These are phyloP conservation scores for Megalurothrips usitatus DNA, from an alignment of 2,888 invertebrate genomes.

Conservation along the genomic window DNA sequence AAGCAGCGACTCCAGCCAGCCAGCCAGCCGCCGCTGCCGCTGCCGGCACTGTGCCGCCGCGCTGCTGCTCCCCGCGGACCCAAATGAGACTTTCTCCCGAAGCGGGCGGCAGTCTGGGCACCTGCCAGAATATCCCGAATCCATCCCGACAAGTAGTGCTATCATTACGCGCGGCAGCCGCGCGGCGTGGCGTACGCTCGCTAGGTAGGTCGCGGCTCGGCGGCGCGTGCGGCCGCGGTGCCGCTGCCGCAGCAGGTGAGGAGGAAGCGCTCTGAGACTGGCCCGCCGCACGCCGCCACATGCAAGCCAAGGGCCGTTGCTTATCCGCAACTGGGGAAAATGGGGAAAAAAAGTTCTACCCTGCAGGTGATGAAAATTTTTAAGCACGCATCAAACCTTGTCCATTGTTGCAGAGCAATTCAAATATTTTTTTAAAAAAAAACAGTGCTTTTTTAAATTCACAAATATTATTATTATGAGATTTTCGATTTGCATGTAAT, in stretches of 20 bases:
- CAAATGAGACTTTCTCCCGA: conserved; percentile 4
- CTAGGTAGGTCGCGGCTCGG: background rate
- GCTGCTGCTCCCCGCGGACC: background rate
- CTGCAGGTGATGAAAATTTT: no score
- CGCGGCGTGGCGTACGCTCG: background rate
- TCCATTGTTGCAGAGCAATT: no score
- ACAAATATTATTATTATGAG: no score
- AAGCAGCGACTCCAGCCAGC: background rate
- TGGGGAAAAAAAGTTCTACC: no score
- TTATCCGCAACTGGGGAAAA: no score
- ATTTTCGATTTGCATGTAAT: no score
- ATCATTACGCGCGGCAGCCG: background rate
- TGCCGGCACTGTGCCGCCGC: background rate
- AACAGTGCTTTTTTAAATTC: no score
- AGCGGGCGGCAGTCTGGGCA: conserved; percentile 1
- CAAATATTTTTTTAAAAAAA: no score
- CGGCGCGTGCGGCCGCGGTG: background rate
- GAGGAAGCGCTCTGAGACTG: no score
- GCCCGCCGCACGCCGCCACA: no score
- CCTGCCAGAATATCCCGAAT: conserved; percentile 7
- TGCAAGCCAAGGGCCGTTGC: no score
- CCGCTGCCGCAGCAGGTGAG: background rate
- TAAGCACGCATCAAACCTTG: no score
- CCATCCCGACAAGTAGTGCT: background rate
- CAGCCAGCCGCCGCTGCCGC: background rate